phyloP scores from a whole-genome alignment of 2,797 vertebrate species.

The Chaetophractus vellerosus region DNA sequence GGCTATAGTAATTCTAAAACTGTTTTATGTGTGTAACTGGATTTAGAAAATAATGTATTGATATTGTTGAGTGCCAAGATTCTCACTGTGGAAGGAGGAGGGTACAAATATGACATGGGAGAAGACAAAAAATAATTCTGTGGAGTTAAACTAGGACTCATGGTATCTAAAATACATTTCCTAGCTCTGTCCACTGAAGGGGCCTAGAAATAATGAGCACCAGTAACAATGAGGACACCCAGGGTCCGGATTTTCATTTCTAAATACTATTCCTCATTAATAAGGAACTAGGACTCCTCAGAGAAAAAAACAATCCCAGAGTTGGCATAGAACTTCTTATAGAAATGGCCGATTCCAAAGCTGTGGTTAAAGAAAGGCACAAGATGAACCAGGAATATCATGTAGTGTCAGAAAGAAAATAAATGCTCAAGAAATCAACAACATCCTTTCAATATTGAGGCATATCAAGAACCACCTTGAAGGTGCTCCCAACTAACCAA shows the following conservation, averaged over 20 bases:
- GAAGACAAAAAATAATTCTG: neutral
- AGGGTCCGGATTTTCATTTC: neutral
- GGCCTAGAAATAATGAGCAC: neutral
- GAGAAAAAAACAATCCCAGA: neutral
- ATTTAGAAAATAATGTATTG: neutral
- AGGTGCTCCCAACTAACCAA: neutral
- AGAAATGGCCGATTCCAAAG: neutral
- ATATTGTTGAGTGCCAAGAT: neutral
- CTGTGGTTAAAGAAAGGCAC: neutral
- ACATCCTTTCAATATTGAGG: neutral
- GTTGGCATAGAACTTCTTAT: neutral
- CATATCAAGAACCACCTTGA: neutral
- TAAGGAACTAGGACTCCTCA: neutral
- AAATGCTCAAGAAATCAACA: neutral
- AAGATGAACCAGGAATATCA: neutral
- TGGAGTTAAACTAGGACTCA: neutral
- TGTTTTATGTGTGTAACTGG: neutral
- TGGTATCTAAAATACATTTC: neutral
- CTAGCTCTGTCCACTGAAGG: neutral
- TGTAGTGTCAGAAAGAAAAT: neutral
- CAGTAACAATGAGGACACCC: neutral
- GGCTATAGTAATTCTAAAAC: too few relatives aligned
- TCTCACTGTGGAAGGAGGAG: neutral
- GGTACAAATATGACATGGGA: neutral
- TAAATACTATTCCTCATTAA: conserved; percentile 19